Evolutionary conservation across 2,797 vertebrate species (phyloP).

Genomic region (Tapirus indicus): DNA sequence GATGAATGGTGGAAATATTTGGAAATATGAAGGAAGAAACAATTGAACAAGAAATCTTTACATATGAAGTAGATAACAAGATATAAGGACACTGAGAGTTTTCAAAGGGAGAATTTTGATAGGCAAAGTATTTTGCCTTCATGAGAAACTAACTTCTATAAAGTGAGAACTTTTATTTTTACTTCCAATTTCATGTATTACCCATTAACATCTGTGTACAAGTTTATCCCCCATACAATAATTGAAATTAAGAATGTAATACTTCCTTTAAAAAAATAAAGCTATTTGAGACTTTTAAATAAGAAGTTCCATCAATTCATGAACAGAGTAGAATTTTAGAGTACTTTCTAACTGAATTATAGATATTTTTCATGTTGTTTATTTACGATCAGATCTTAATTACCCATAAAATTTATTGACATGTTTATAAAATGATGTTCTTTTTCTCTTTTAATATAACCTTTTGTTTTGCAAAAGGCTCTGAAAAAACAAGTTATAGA

Average conservation of each 20-base stretch:
- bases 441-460: background rate
- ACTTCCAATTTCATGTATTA: background rate
- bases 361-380: slow-evolving; percentile 8
- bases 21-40: background rate
- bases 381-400: background rate
- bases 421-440: background rate
- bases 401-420: background rate
- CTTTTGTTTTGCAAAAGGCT: background rate
- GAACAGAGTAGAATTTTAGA: background rate
- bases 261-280: background rate
- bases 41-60: background rate
- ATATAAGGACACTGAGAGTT: background rate
- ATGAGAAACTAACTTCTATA: background rate
- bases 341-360: background rate
- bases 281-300: background rate
- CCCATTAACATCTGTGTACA: background rate
- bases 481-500: background rate
- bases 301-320: background rate
- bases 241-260: background rate
- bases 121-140: background rate
- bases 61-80: background rate
- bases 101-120: background rate
- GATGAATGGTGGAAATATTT: background rate
- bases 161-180: background rate
- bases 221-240: background rate